Percentiles rank a stretch among this genome's conserved stretches.
These are phyloP conservation scores for Zaprionus nigranus DNA, from an alignment of 1,140 invertebrate genomes.

Conservation along the genomic window DNA sequence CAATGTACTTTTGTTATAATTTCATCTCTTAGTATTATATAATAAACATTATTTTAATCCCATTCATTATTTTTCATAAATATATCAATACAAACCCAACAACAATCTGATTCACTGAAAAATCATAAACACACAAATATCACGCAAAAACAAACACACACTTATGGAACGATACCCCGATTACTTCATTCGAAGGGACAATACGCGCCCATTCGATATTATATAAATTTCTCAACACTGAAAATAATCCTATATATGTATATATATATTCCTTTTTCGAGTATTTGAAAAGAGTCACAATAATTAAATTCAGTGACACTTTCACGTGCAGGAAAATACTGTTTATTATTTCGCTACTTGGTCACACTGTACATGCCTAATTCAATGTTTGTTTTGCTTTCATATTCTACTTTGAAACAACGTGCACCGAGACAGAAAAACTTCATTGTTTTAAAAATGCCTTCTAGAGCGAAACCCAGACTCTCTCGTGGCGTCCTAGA, in stretches of 20 bases:
- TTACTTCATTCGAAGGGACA: not conserved
- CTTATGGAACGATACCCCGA: too few relatives aligned
- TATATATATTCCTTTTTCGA: not conserved
- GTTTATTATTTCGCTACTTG: not conserved
- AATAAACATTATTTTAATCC: not conserved
- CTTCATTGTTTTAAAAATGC: slow-evolving; percentile 46
- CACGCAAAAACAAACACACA: too few relatives aligned
- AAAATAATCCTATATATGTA: not conserved
- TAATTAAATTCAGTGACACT: not conserved
- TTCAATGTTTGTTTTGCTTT: slow-evolving; percentile 61
- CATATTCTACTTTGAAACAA: slow-evolving; percentile 40
- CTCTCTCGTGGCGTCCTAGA: slow-evolving; percentile 90
- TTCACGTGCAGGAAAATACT: not conserved
- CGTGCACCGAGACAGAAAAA: slow-evolving; percentile 42
- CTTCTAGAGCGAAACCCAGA: slow-evolving; percentile 79
- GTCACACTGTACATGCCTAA: slow-evolving; percentile 28
- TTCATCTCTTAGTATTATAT: not conserved
- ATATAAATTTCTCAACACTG: not conserved
- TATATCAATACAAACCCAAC: not conserved
- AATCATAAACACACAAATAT: not conserved
- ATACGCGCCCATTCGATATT: not conserved
- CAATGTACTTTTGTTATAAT: not conserved
- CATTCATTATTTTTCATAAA: not conserved
- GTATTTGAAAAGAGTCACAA: not conserved
- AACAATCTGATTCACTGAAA: not conserved